phyloP scores from a whole-genome alignment of 2,113 vertebrate genomes.

The Scomber colias region DNA sequence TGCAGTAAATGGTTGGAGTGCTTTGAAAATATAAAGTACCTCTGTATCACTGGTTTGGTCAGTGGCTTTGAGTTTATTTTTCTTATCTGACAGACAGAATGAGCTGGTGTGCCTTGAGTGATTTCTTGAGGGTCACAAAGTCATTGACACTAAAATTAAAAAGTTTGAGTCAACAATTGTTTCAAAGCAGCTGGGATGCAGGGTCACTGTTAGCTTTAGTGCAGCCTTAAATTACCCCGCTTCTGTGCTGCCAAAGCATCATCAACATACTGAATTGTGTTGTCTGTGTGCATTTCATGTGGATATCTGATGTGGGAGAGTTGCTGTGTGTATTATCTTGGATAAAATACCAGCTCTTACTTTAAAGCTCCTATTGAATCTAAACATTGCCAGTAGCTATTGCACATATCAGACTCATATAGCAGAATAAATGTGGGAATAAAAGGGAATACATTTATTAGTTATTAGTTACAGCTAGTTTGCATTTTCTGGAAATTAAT shows the following conservation, averaged over 20 bases:
- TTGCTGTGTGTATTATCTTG: background rate
- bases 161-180: slow-evolving; percentile 21
- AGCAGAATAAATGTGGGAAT: too few species aligned
- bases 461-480: too few species aligned
- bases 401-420: too few species aligned
- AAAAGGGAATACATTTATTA: too few species aligned
- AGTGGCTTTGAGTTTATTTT: slow-evolving; percentile 7
- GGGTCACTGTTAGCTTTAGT: background rate
- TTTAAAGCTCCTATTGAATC: background rate
- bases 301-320: background rate
- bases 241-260: background rate
- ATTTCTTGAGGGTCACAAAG: slow-evolving; percentile 24
- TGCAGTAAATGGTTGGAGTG: slow-evolving; percentile 21
- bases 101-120: background rate
- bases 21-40: background rate
- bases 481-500: too few species aligned
- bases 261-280: background rate
- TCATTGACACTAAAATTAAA: slow-evolving; percentile 28
- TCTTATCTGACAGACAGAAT: slow-evolving; percentile 13
- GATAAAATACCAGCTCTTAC: background rate
- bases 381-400: too few species aligned
- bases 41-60: slow-evolving; percentile 7
- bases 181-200: slow-evolving; percentile 6
- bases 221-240: background rate
- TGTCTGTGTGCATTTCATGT: background rate